Percentiles rank a stretch among this genome's conserved stretches.
Conservation (phyloP, 2,797 vertebrate genomes). For the Melanotaenia boesemani region DNA sequence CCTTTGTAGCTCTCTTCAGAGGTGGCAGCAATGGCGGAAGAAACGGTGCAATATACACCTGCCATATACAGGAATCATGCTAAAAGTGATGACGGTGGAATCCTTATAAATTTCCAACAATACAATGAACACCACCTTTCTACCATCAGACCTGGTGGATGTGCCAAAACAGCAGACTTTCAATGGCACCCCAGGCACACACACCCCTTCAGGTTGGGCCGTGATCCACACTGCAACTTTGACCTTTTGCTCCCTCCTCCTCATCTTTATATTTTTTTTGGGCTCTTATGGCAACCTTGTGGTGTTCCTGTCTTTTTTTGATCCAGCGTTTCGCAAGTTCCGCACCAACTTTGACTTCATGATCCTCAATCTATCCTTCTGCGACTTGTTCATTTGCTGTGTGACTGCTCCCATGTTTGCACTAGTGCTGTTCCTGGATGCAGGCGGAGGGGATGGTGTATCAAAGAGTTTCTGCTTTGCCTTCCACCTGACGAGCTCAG, state of each 20-base stretch:
- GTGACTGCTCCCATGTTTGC: slow-evolving; percentile 95
- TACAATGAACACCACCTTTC: slow-evolving; percentile 89
- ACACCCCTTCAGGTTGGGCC: slow-evolving; percentile 75
- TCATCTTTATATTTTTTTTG: slow-evolving; percentile 91
- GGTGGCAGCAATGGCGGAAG: slow-evolving; percentile 60
- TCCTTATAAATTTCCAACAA: slow-evolving; percentile 44
- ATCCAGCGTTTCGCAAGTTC: slow-evolving; percentile 95
- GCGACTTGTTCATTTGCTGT: slow-evolving; percentile 95
- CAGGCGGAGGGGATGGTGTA: slow-evolving; percentile 78
- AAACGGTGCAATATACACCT: slow-evolving; percentile 35
- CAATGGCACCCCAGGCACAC: slow-evolving; percentile 72
- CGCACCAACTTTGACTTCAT: slow-evolving; percentile 98
- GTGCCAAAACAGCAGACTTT: slow-evolving; percentile 73
- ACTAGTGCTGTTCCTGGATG: slow-evolving; percentile 90
- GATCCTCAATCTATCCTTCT: slow-evolving; percentile 97
- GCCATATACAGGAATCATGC: slow-evolving; percentile 51
- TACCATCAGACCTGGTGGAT: slow-evolving; percentile 80
- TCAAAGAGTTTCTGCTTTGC: slow-evolving; percentile 94
- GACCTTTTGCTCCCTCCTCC: slow-evolving; percentile 90
- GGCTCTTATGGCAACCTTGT: slow-evolving; percentile 97
- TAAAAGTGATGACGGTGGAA: slow-evolving; percentile 59
- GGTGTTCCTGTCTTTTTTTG: slow-evolving; percentile 96
- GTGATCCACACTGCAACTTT: slow-evolving; percentile 90
- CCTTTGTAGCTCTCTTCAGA: slow-evolving; percentile 51
- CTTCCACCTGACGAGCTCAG: slow-evolving; percentile 94